Conservation (phyloP, 2,797 vertebrate species). For the Chaetophractus vellerosus region DNA sequence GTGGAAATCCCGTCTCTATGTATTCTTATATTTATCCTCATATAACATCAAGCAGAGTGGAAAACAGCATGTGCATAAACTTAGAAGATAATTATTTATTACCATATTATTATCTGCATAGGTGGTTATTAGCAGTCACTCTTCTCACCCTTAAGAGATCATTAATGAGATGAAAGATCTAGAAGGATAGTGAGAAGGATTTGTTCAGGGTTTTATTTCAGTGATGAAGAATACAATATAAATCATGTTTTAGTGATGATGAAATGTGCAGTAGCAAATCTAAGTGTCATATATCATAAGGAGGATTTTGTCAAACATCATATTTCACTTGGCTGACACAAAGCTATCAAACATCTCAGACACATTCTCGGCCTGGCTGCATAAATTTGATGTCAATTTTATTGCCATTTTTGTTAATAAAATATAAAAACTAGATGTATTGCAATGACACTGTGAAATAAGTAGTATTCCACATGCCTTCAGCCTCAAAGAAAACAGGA, state of each 20-base stretch:
- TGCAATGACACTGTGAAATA: constrained; percentile 25
- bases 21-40: constrained; percentile 1
- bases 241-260: constrained; percentile 84
- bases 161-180: constrained; percentile 85
- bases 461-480: background rate
- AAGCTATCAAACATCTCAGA: constrained; percentile 70
- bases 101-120: constrained; percentile 80
- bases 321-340: constrained; percentile 78
- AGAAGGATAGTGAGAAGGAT: constrained; percentile 79
- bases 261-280: constrained; percentile 79
- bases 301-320: constrained; percentile 82
- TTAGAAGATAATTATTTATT: constrained; percentile 83
- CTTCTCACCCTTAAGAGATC: constrained; percentile 85
- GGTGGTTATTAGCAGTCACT: constrained; percentile 83
- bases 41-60: background rate
- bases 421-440: constrained; percentile 75
- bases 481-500: background rate
- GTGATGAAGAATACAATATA: constrained; percentile 82
- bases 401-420: constrained; percentile 54
- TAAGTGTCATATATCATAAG: constrained; percentile 84
- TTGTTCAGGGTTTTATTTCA: constrained; percentile 82
- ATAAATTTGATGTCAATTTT: background rate
- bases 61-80: background rate
- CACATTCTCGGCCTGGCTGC: background rate
- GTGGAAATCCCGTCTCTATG: background rate